These are phyloP conservation scores for Tenthredo notha DNA, from an alignment of 2,888 invertebrate species.

Conservation along the genomic window DNA sequence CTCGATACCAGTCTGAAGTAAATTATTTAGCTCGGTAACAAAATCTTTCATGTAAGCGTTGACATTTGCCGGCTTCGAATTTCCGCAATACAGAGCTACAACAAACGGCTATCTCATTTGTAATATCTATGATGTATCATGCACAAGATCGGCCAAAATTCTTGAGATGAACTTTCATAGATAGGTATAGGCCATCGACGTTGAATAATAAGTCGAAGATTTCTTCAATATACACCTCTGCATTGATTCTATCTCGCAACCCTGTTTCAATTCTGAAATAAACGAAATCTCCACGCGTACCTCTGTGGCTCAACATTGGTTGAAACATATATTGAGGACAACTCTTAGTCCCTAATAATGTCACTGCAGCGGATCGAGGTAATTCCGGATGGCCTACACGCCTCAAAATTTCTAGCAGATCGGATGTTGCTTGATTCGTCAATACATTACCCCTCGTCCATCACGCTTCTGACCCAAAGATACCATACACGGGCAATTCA, in stretches of 20 bases:
- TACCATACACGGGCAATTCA: no score
- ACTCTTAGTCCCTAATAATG: no score
- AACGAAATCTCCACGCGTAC: constrained; percentile 18
- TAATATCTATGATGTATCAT: constrained; percentile 46
- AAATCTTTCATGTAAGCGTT: constrained; percentile 49
- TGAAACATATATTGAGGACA: no score
- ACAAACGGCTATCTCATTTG: constrained; percentile 46
- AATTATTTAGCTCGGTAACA: constrained; percentile 47
- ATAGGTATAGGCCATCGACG: constrained; percentile 42
- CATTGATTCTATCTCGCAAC: constrained; percentile 8
- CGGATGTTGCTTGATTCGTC: neutral
- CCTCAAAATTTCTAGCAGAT: neutral
- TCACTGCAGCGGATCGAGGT: constrained; percentile 53
- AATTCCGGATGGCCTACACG: constrained; percentile 28
- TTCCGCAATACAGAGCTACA: constrained; percentile 53
- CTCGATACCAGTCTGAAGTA: constrained; percentile 28
- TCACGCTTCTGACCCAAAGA: no score
- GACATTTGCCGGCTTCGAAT: constrained; percentile 53
- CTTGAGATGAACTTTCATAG: constrained; percentile 37
- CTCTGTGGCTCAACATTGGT: no score
- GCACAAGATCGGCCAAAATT: constrained; percentile 51
- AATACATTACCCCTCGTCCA: no score
- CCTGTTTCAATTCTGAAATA: constrained; percentile 41
- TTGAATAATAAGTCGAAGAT: constrained; percentile 42
- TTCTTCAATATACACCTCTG: constrained; percentile 41